Base-by-base conservation (phyloP, 2,113 vertebrate species). In the Calyptomena viridis region DNA sequence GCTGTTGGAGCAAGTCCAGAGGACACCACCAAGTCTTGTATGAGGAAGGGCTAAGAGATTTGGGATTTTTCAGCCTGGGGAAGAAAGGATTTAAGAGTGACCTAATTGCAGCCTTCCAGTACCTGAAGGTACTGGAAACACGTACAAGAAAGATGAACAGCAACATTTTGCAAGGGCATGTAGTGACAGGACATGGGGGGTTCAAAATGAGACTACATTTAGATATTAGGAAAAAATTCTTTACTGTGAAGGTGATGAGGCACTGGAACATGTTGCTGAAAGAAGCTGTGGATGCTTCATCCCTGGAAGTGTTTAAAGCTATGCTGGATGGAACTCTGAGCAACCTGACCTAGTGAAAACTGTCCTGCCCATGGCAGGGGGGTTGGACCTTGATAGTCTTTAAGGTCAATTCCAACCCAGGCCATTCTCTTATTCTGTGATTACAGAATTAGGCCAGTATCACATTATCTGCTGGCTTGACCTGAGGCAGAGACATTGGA, bases 1-100 rank as follows among this genome's bases (percentile, higher is more conserved):
- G 5, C 9, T 20, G 12, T 2, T 44, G 12, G 27, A 74, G 5
- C 0, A 0, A 74, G 23, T 3, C 5, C 46, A 68, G 31, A 59
- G 18, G 52, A 28, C 37, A 23, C 22, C 23, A 59, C 5, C 15
- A 60, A 89, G 28, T 17, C 12, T 40, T 12, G 52, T n/a, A 5
- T 60, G 20, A 53, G 13, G 24, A 89, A 60, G 46, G 17, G 39
- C 28, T 67, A 28, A 59, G 8, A 58, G 15, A 52, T 23, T 8
- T 81, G 5, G 15, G 23, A n/a, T 47, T 82, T 20, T 31, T 75
- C 47, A 46, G n/a, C 10, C 62, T 53, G 24, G 46, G 68, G 28
- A 74, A 74, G 23, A 81, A n/a, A 60, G 53, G 39, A n/a, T 39
- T 75, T 68, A 39, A 25, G 28, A 9, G 24, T 31, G 71, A 47